Conservation (phyloP, 2,797 vertebrate species). For the Crax fasciolata region DNA sequence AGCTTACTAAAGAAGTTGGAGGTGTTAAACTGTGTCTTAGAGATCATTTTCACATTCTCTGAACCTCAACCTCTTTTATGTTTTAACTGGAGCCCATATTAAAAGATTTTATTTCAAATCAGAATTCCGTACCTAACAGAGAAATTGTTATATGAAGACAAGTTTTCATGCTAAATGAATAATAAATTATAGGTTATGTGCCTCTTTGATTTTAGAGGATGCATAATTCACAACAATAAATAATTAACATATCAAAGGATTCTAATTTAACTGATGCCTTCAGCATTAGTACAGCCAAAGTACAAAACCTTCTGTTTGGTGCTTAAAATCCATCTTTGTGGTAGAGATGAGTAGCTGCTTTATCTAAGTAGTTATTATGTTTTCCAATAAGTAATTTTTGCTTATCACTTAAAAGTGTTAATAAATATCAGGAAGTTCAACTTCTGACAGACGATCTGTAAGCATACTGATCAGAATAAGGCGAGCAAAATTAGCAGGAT, state of each 20-base stretch:
- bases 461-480: neutral
- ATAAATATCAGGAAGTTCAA: constrained; percentile 44
- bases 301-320: constrained; percentile 57
- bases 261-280: constrained; percentile 79
- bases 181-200: constrained; percentile 83
- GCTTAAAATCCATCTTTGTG: constrained; percentile 54
- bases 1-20: constrained; percentile 1
- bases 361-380: constrained; percentile 41
- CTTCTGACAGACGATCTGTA: constrained; percentile 35
- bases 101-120: constrained; percentile 73
- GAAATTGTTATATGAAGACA: constrained; percentile 71
- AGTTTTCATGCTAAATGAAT: constrained; percentile 80
- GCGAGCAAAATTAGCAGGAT: neutral
- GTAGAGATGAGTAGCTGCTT: constrained; percentile 27
- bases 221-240: constrained; percentile 84
- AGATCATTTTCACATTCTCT: constrained; percentile 9
- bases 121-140: constrained; percentile 60
- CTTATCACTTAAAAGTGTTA: constrained; percentile 71
- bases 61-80: neutral
- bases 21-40: constrained; percentile 11
- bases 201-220: constrained; percentile 81
- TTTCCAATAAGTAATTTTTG: constrained; percentile 57
- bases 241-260: constrained; percentile 84
- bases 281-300: constrained; percentile 57
- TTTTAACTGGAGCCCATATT: constrained; percentile 50